phyloP scores from a whole-genome alignment of 2,888 invertebrate genomes.

The Pristionchus entomophagus region DNA sequence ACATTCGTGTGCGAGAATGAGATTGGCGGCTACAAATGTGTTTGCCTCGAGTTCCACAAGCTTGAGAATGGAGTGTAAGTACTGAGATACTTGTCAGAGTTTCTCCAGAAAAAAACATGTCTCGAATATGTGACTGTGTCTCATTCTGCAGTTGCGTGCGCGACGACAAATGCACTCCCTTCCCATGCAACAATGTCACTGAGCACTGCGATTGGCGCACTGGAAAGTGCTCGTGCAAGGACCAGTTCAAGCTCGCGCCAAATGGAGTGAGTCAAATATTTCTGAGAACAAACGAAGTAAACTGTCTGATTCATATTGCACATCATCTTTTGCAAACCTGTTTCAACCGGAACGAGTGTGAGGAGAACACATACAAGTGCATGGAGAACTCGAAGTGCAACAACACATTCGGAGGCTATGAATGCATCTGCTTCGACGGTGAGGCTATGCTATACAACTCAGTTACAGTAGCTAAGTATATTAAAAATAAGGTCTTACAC shows the following conservation, averaged over 20 bases:
- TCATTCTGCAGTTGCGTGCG: background rate
- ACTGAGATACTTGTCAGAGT: no score
- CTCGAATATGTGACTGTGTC: background rate
- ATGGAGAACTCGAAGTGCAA: conserved; percentile 42
- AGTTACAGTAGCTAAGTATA: background rate
- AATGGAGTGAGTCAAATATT: background rate
- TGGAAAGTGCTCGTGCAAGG: conserved; percentile 45
- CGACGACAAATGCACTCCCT: conserved; percentile 27
- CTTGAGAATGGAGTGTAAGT: background rate
- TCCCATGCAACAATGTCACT: conserved; percentile 41
- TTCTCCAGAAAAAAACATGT: background rate
- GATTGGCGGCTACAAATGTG: conserved; percentile 93
- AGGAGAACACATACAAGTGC: conserved; percentile 40
- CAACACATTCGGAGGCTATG: conserved; percentile 44
- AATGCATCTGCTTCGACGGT: conserved; percentile 42
- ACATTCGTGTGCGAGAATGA: conserved; percentile 93
- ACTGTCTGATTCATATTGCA: no score
- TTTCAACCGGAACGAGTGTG: conserved; percentile 41
- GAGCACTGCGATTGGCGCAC: conserved; percentile 41
- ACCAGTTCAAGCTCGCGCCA: conserved; percentile 11
- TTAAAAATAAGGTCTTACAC: no score
- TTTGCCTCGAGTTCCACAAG: conserved; percentile 92
- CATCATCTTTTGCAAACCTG: background rate
- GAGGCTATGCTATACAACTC: background rate
- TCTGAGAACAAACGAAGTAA: no score